Percentiles rank a stretch among this genome's conserved stretches.
Conservation (phyloP, 2,888 invertebrate genomes). For the Scaptomyza cyrtandrae region DNA sequence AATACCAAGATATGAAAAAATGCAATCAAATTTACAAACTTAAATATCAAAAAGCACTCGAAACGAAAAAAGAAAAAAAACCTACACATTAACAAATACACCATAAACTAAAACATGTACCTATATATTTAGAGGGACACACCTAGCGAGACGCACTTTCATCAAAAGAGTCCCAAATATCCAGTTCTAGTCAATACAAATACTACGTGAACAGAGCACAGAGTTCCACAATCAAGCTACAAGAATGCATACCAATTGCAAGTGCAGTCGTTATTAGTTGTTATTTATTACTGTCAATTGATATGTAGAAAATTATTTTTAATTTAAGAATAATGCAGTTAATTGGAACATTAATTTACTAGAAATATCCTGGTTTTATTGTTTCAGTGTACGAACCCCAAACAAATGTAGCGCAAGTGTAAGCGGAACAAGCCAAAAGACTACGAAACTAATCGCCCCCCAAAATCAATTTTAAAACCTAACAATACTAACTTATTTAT, state of each 20-base stretch:
- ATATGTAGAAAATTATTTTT: conserved; percentile 30
- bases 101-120: conserved; percentile 15
- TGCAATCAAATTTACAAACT: conserved; percentile 71
- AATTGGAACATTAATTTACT: conserved; percentile 42
- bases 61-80: conserved; percentile 11
- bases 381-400: conserved; percentile 35
- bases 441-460: conserved; percentile 14
- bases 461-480: conserved; percentile 32
- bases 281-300: conserved; percentile 7
- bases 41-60: conserved; percentile 37
- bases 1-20: conserved; percentile 36
- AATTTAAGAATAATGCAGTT: conserved; percentile 26
- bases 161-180: conserved; percentile 35
- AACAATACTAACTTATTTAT: conserved; percentile 51
- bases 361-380: conserved; percentile 36
- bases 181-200: conserved; percentile 29
- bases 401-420: conserved; percentile 18
- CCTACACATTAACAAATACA: conserved; percentile 26
- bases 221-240: conserved; percentile 51
- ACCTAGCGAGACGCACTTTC: conserved; percentile 63
- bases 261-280: conserved; percentile 42
- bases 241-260: conserved; percentile 23
- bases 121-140: conserved; percentile 60
- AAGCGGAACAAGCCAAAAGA: conserved; percentile 14
- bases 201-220: conserved; percentile 42